phyloP scores from a whole-genome alignment of 2,888 invertebrate species.

The Tridacna crocea region DNA sequence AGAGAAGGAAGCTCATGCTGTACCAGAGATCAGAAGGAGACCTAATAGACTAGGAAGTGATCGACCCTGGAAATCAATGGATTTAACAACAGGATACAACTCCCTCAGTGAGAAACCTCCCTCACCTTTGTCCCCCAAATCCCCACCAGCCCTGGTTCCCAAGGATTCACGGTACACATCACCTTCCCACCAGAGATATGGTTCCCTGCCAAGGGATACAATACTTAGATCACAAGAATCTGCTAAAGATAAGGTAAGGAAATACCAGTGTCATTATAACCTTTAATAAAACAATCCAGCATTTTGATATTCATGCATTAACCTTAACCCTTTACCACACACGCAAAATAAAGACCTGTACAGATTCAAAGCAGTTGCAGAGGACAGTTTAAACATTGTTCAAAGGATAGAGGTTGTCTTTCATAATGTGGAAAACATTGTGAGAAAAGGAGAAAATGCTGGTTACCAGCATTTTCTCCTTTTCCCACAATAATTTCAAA shows the following conservation, averaged over 20 bases:
- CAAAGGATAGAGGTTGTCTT: too few relatives aligned
- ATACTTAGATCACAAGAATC: background rate
- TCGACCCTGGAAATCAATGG: constrained; percentile 51
- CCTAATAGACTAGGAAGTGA: constrained; percentile 15
- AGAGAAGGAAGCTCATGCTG: constrained; percentile 50
- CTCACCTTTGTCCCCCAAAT: constrained; percentile 50
- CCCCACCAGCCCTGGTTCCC: constrained; percentile 58
- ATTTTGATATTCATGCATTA: background rate
- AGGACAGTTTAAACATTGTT: too few relatives aligned
- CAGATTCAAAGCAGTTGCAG: too few relatives aligned
- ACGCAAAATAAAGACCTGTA: too few relatives aligned
- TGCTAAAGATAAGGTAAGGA: constrained; percentile 15
- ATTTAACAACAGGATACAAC: constrained; percentile 41
- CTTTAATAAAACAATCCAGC: background rate
- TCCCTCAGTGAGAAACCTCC: constrained; percentile 37
- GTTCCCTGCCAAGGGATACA: constrained; percentile 9
- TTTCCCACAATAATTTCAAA: too few relatives aligned
- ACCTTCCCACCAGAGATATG: constrained; percentile 11
- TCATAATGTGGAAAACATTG: too few relatives aligned
- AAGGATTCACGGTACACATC: constrained; percentile 36
- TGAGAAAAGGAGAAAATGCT: too few relatives aligned
- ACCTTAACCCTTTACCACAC: constrained; percentile 1
- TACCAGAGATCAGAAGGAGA: constrained; percentile 32
- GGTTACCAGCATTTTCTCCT: too few relatives aligned
- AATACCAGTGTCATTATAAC: background rate